Conservation (phyloP, 1,140 invertebrate genomes). For the Drosophila mauritiana region DNA sequence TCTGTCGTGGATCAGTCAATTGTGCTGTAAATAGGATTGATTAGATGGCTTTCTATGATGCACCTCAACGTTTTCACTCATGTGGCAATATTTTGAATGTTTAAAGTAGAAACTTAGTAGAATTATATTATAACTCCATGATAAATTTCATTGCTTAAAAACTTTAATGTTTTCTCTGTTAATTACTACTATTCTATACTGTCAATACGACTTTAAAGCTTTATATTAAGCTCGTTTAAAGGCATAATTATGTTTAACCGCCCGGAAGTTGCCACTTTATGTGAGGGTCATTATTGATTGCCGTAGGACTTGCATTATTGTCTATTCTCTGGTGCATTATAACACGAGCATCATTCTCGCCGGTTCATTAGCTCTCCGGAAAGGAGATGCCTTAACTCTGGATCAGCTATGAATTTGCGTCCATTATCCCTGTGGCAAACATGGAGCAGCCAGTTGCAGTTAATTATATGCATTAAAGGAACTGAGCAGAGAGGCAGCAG, state of each 20-base stretch:
- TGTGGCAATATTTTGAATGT: too few relatives aligned
- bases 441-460: slow-evolving; percentile 34
- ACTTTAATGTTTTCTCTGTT: too few relatives aligned
- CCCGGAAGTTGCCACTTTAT: background rate
- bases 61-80: background rate
- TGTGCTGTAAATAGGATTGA: background rate
- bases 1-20: slow-evolving; percentile 2
- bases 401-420: slow-evolving; percentile 25
- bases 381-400: background rate
- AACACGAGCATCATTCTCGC: background rate
- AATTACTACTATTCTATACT: too few relatives aligned
- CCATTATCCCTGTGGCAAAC: slow-evolving; percentile 37
- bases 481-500: background rate
- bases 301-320: slow-evolving; percentile 4
- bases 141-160: too few relatives aligned
- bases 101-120: too few relatives aligned
- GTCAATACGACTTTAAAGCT: too few relatives aligned
- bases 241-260: too few relatives aligned
- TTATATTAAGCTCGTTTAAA: too few relatives aligned
- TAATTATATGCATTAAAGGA: slow-evolving; percentile 50
- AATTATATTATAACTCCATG: too few relatives aligned
- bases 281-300: slow-evolving; percentile 13
- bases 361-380: background rate
- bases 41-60: background rate
- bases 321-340: slow-evolving; percentile 3